phyloP scores from a whole-genome alignment of 2,888 invertebrate species.

The Chaetoderma sp. region DNA sequence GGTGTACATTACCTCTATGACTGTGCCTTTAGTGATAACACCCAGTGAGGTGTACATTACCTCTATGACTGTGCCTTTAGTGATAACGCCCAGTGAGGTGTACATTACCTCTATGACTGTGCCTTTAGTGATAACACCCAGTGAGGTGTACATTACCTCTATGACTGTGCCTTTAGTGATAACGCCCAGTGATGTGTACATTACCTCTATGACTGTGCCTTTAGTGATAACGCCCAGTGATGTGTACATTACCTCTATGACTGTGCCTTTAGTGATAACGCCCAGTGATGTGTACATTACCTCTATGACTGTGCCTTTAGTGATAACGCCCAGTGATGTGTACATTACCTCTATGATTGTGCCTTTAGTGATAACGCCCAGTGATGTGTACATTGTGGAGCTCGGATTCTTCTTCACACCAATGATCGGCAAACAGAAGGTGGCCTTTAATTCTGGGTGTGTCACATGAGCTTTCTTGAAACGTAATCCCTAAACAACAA shows the following conservation, averaged over 20 bases:
- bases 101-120: slow-evolving; percentile 97
- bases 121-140: slow-evolving; percentile 99
- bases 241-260: slow-evolving; percentile 96
- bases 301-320: neutral
- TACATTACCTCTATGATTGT: slow-evolving; percentile 86
- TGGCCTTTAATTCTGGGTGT: slow-evolving; percentile 98
- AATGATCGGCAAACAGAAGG: slow-evolving; percentile 96
- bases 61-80: slow-evolving; percentile 97
- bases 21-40: slow-evolving; percentile 98
- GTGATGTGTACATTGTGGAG: slow-evolving; percentile 94
- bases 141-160: slow-evolving; percentile 92
- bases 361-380: slow-evolving; percentile 99
- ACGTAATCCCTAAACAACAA: slow-evolving; percentile 77
- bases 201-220: slow-evolving; percentile 94
- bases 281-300: slow-evolving; percentile 81
- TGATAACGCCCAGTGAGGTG: slow-evolving; percentile 96
- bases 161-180: slow-evolving; percentile 98
- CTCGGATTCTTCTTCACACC: slow-evolving; percentile 99
- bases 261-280: slow-evolving; percentile 98
- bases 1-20: slow-evolving; percentile 95
- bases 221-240: slow-evolving; percentile 98
- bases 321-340: neutral
- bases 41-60: slow-evolving; percentile 94
- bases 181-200: slow-evolving; percentile 97
- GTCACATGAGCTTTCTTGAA: slow-evolving; percentile 99